phyloP scores from a whole-genome alignment of 1,140 invertebrate genomes.

The Eurosta solidaginis region DNA sequence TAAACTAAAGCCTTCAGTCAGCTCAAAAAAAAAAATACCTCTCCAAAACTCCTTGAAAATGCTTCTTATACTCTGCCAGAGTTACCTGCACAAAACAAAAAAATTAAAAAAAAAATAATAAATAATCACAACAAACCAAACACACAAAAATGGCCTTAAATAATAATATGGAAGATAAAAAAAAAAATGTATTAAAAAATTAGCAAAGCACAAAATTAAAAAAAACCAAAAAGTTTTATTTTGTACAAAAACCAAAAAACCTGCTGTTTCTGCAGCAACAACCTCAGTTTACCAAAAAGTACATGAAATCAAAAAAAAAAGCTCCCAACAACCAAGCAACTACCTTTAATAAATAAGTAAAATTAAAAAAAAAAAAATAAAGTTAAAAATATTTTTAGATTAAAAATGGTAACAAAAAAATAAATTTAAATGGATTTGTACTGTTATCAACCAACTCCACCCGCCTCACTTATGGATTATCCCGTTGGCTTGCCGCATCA shows the following conservation, averaged over 20 bases:
- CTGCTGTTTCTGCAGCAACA: too few relatives aligned
- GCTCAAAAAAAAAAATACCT: too few relatives aligned
- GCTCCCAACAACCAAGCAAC: neutral
- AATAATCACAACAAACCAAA: neutral
- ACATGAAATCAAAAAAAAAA: neutral
- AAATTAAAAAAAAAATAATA: too few relatives aligned
- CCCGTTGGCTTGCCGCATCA: constrained; percentile 36
- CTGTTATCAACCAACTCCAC: constrained; percentile 11
- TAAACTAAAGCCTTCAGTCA: too few relatives aligned
- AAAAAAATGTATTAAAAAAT: too few relatives aligned
- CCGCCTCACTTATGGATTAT: constrained; percentile 25
- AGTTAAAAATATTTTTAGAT: too few relatives aligned
- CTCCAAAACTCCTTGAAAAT: too few relatives aligned
- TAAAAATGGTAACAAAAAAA: too few relatives aligned
- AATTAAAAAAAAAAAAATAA: too few relatives aligned
- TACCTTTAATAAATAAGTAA: neutral
- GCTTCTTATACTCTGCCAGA: neutral
- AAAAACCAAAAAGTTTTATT: neutral
- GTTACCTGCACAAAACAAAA: neutral
- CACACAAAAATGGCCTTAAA: constrained; percentile 10
- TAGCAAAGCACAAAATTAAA: too few relatives aligned
- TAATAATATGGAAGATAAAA: too few relatives aligned
- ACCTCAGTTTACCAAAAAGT: neutral
- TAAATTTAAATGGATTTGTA: constrained; percentile 12
- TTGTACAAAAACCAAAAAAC: neutral